These are phyloP conservation scores for Busseola fusca DNA, from an alignment of 2,888 invertebrate species.

Conservation along the genomic window DNA sequence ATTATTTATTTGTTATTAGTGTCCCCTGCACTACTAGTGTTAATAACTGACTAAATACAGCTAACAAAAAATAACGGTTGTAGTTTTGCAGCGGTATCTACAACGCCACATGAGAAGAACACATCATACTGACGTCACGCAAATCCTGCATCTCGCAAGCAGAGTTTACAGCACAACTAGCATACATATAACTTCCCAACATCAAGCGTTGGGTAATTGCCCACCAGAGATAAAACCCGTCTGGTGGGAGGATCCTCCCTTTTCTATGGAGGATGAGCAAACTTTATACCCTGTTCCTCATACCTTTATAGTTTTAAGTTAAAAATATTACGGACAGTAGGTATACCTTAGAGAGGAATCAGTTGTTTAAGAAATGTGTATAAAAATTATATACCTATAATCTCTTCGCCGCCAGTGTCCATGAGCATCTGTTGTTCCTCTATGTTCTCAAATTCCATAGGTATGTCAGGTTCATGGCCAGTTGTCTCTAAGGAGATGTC, in stretches of 20 bases:
- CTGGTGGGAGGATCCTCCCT: no score
- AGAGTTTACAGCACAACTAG: no score
- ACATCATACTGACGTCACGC: no score
- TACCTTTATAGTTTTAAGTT: background rate
- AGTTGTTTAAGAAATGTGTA: background rate
- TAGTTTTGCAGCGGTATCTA: no score
- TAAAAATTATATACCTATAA: slow-evolving; percentile 77
- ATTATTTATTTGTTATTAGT: no score
- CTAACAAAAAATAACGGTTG: background rate
- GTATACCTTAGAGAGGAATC: background rate
- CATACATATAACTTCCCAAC: no score
- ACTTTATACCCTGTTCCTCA: no score
- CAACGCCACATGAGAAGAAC: no score
- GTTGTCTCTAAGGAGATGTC: slow-evolving; percentile 75
- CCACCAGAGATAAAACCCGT: no score
- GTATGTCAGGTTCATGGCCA: slow-evolving; percentile 72
- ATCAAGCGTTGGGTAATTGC: no score
- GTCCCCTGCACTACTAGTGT: background rate
- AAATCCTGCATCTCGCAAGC: no score
- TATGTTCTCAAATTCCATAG: slow-evolving; percentile 82
- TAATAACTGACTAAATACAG: background rate
- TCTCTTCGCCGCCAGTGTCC: slow-evolving; percentile 83
- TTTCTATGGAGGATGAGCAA: no score
- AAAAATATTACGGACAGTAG: background rate
- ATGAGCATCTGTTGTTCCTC: slow-evolving; percentile 81